Percentiles rank a stretch among this genome's conserved stretches.
phyloP scores from a whole-genome alignment of 2,113 vertebrate genomes.

The Tympanuchus pallidicinctus region DNA sequence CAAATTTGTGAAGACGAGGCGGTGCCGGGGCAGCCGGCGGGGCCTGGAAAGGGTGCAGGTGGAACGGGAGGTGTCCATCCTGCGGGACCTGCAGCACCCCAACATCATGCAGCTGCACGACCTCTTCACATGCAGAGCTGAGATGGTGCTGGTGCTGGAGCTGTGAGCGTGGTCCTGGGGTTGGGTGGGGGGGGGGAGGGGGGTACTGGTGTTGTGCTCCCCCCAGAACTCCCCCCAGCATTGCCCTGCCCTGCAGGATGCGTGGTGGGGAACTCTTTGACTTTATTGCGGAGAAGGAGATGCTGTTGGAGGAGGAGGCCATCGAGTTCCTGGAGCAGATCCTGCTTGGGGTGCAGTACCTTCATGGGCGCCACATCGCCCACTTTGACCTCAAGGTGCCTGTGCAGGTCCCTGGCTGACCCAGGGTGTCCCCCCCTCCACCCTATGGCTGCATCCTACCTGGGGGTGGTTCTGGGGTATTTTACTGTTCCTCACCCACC shows the following conservation, averaged over 20 bases:
- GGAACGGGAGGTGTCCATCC: conserved; percentile 79
- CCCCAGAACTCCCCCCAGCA: rapidly evolving
- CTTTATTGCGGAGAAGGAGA: conserved; percentile 85
- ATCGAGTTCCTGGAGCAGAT: conserved; percentile 84
- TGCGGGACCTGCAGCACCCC: conserved; percentile 77
- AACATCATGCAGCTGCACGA: conserved; percentile 79
- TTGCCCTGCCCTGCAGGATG: conserved; percentile 48
- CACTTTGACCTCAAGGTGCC: conserved; percentile 80
- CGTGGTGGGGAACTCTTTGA: conserved; percentile 85
- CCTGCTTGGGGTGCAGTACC: conserved; percentile 76
- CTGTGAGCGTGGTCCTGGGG: conserved; percentile 72
- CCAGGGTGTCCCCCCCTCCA: background rate
- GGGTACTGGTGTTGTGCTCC: background rate
- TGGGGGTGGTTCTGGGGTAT: background rate
- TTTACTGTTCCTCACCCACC: too few species aligned
- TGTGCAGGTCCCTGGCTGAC: too few species aligned
- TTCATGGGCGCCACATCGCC: conserved; percentile 73
- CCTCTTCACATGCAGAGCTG: conserved; percentile 79
- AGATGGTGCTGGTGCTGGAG: conserved; percentile 84
- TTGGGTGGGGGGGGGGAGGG: too few species aligned
- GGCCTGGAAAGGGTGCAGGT: conserved; percentile 73
- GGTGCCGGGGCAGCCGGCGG: conserved; percentile 65
- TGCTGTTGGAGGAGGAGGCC: conserved; percentile 79
- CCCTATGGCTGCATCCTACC: background rate
- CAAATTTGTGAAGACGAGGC: conserved; percentile 77